Percentiles rank a stretch among this genome's conserved stretches.
These are phyloP conservation scores for Pseudomyrmex dendroicus DNA, from an alignment of 1,140 invertebrate genomes.

Conservation along the genomic window DNA sequence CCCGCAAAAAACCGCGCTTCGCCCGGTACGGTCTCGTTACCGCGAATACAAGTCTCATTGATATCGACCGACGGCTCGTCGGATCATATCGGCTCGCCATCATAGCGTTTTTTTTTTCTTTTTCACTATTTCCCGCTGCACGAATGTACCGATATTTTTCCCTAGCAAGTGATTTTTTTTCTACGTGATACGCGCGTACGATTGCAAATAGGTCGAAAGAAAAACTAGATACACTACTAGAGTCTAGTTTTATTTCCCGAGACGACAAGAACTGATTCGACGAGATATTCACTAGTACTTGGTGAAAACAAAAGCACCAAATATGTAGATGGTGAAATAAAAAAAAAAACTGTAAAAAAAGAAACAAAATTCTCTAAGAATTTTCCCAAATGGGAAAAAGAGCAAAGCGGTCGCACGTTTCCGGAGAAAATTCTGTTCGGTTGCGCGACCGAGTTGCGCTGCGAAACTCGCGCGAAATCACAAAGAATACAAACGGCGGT, in stretches of 20 bases:
- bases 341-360: too few species aligned
- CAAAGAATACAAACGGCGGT: neutral
- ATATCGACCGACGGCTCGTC: conserved; percentile 3
- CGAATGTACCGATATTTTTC: neutral
- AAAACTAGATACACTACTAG: too few species aligned
- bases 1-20: conserved; percentile 41
- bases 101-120: neutral
- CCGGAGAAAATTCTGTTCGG: neutral
- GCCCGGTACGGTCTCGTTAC: neutral
- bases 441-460: conserved; percentile 19
- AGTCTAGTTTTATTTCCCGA: too few species aligned
- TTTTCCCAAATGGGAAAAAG: too few species aligned
- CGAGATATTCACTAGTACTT: too few species aligned
- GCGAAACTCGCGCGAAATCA: conserved; percentile 5
- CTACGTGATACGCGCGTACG: neutral
- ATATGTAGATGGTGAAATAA: too few species aligned
- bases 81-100: too few species aligned
- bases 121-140: neutral
- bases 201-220: too few species aligned
- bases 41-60: neutral
- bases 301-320: too few species aligned
- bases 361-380: too few species aligned
- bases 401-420: neutral
- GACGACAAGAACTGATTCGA: too few species aligned
- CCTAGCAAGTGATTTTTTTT: neutral